Evolutionary conservation across 2,113 vertebrate genomes (phyloP).

Genomic region (Amazona guildingii): DNA sequence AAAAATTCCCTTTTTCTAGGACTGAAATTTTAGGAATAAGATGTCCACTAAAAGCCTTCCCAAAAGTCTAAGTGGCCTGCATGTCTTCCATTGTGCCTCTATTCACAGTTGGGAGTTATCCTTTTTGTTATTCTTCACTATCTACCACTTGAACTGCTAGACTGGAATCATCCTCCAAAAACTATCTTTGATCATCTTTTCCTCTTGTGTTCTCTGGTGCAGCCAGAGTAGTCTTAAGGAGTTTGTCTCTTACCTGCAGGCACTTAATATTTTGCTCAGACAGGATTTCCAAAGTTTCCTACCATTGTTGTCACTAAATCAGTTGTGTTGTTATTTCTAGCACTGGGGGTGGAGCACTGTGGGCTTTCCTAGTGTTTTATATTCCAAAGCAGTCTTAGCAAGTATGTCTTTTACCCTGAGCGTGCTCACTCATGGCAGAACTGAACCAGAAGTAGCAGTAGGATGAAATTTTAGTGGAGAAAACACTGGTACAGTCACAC

Average conservation of each 20-base stretch:
- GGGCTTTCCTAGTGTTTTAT: background rate
- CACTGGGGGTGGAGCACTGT: background rate
- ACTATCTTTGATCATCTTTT: background rate
- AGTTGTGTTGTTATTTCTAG: background rate
- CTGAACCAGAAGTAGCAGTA: background rate
- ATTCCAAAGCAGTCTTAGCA: background rate
- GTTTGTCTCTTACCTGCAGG: background rate
- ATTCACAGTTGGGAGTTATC: background rate
- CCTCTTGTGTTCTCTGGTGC: background rate
- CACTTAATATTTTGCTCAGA: background rate
- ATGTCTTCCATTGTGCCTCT: background rate
- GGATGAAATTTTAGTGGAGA: constrained; percentile 7
- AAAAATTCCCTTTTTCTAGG: background rate
- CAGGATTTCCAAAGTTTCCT: background rate
- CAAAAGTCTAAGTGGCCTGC: background rate
- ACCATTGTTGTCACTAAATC: background rate
- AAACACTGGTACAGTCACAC: background rate
- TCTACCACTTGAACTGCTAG: background rate
- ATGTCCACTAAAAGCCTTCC: background rate
- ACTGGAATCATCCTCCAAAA: background rate
- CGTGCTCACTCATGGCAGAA: background rate
- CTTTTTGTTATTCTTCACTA: background rate
- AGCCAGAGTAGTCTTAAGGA: background rate
- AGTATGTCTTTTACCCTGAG: background rate
- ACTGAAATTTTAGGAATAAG: background rate